Evolutionary conservation across 1,140 invertebrate genomes (phyloP), one percentile per base, ranked within the genome.

Genomic region (Matsumurasca onukii): DNA sequence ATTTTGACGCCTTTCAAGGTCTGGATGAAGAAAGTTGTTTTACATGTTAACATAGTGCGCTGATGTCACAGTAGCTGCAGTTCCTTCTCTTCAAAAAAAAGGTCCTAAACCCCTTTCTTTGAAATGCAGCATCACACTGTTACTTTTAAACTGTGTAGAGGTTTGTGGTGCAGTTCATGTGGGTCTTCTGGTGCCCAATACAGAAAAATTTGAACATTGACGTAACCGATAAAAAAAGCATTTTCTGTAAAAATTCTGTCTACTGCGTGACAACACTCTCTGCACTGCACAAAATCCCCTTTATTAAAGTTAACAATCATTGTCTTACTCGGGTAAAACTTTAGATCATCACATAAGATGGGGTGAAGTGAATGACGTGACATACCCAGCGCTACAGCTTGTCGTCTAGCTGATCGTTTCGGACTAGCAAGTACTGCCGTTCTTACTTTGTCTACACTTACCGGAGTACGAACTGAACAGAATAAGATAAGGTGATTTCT

Each of bases 201-300:
- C 20, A 73, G 65, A 63, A 74, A 76, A 67, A 79, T 78, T 69
- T 78, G 74, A 49, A 75, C 76, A 68, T 76, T 78, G 30, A 78
- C 75, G 62, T 73, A 74, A 15, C 76, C 76, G 71, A 73, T 74
- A 71, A 20, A 20, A 39, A 64, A 0, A 15, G 29, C 55, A 68
- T 68, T 27, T 59, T 59, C 55, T 5, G n/a, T 59, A 27, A 59
- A 59, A 3, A 59, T 59, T 9, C 30, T 59, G n/a, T 59, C 55
- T 24, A 59, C 30, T 59, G n/a, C 25, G 25, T 29, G 55, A 59
- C 55, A 59, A 59, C 25, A 59, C 25, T 59, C 55, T 59, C 5
- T 13, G 15, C 51, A 55, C 15, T 27, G 30, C 55, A 59, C 5
- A 55, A 59, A 25, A 59, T 59, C 55, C 55, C 55, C 55, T 59